phyloP scores from a whole-genome alignment of 1,140 invertebrate species.

The Bactericera cockerelli region DNA sequence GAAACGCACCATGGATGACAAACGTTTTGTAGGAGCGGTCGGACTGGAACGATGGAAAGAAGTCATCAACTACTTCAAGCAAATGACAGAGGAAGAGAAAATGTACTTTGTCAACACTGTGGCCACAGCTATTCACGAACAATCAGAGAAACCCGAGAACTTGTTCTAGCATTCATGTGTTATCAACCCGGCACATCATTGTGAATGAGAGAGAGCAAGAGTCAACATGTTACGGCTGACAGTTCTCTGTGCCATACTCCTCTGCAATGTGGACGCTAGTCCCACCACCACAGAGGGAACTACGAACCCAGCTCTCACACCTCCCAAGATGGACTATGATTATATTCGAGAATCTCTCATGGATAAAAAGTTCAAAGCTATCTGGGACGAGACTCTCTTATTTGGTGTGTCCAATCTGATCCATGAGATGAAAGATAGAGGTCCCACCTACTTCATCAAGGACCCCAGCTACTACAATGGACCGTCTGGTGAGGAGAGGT shows the following conservation, averaged over 20 bases:
- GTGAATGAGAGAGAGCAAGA: no score
- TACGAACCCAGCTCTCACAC: neutral
- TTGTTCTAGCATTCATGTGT: no score
- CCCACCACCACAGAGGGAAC: neutral
- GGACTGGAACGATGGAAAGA: neutral
- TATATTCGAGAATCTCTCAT: neutral
- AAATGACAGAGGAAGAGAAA: neutral
- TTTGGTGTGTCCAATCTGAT: neutral
- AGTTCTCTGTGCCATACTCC: neutral
- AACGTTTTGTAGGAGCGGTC: neutral
- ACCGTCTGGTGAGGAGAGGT: neutral
- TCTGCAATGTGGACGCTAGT: neutral
- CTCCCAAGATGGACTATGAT: slow-evolving; percentile 5
- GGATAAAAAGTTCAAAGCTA: neutral
- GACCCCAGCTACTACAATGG: neutral
- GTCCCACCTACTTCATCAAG: neutral
- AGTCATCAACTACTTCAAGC: neutral
- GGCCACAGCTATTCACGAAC: neutral
- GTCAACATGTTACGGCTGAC: no score
- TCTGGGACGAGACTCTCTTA: neutral
- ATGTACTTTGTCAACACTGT: neutral
- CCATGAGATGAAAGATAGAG: neutral
- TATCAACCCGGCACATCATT: no score
- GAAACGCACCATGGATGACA: neutral
- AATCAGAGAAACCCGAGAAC: no score